A percentile compares a stretch with the other conserved stretches of the same genome.
Evolutionary conservation across 2,113 vertebrate species (phyloP).

Genomic region (Oreochromis aureus): DNA sequence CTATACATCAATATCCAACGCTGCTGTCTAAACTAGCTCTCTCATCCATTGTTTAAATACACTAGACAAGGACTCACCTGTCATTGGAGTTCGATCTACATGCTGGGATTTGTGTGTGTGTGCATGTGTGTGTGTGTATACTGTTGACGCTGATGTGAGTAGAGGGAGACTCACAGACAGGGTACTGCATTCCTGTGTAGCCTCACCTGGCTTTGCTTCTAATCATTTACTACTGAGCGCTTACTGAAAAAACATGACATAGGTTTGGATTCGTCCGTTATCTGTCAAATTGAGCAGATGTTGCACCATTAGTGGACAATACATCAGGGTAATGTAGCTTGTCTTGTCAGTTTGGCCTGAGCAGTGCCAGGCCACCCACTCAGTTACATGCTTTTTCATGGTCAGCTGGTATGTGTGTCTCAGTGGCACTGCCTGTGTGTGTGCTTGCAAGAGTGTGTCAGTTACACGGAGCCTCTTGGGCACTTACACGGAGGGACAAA

Average conservation of each 20-base stretch:
- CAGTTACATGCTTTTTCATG: neutral
- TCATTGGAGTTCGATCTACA: neutral
- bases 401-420: neutral
- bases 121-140: neutral
- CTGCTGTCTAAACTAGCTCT: neutral
- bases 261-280: neutral
- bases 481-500: slow-evolving; percentile 34
- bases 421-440: neutral
- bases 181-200: neutral
- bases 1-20: neutral
- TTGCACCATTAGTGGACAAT: slow-evolving; percentile 22
- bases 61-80: neutral
- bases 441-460: neutral
- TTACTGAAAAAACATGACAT: neutral
- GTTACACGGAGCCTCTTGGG: neutral
- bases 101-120: neutral
- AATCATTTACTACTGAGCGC: neutral
- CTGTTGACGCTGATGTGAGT: neutral
- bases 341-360: slow-evolving; percentile 4
- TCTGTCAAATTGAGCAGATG: slow-evolving; percentile 35
- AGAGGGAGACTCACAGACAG: neutral
- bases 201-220: slow-evolving; percentile 7
- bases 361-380: slow-evolving; percentile 53
- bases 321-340: slow-evolving; percentile 27
- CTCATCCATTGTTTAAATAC: neutral